Base-by-base conservation (phyloP, 2,797 vertebrate genomes). In the Tangara arthus region DNA sequence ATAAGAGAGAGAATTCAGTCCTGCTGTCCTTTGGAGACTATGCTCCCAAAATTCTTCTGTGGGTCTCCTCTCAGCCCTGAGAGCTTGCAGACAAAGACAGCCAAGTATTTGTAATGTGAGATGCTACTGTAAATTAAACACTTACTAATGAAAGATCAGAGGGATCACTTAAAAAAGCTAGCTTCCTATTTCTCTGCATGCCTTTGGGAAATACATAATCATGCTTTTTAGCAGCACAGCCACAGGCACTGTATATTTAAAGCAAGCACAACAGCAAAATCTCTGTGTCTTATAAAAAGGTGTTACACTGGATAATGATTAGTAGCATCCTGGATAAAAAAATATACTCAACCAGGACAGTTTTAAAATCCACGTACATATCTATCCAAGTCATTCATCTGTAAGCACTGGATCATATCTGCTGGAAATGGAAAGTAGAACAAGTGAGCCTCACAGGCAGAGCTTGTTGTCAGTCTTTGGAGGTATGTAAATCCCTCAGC, bases 71-170 rank as follows among this genome's bases (percentile, higher is more conserved):
- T 84, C 63, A 93, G 30, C 70, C 76, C 59, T 4, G 3, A 42
- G 72, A 93, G 28, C 60, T 75, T 2, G 4, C 30, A 87, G 65
- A 57, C 6, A 80, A 35, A 35, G 37, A 3, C 27, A 82, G 79
- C 8, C 57, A 60, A 96, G 35, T 60, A 66, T 66, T 92, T 91
- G 92, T 92, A 94, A 90, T 61, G 50, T 1, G 24, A 86, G 79
- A 90, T 47, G 63, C 63, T 94, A 57, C 70, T 32, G 44, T 44
- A 94, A 90, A 94, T 88, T 86, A 94, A 96, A 94, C 0, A 1
- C 71, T 95, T 81, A 34, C 59, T 91, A 96, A 94, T 84, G 91
- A 93, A 91, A 95, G 89, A 94, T 93, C 93, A 95, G 94, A 97
- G 65, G 50, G 50, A 93, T 86, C 61, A 72, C 55, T 90, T 91